These are phyloP conservation scores for Drosophila pachea DNA, from an alignment of 1,140 invertebrate species.

Conservation along the genomic window DNA sequence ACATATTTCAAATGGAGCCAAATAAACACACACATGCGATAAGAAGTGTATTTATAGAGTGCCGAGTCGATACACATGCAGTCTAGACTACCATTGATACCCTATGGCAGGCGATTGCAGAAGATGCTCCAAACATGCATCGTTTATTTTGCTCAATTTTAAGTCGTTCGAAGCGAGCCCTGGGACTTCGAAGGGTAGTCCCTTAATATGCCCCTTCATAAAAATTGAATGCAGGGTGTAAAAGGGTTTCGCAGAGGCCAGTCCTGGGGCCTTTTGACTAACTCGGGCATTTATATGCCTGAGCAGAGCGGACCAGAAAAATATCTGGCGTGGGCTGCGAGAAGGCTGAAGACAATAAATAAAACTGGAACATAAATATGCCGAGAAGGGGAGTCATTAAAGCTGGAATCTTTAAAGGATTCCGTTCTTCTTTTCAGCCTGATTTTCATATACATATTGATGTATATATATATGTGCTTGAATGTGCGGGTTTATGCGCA, in stretches of 20 bases:
- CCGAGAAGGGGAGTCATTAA: slow-evolving; percentile 70
- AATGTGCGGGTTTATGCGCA: slow-evolving; percentile 48
- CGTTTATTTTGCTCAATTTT: too few species aligned
- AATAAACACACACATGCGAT: slow-evolving; percentile 27
- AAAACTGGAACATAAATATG: slow-evolving; percentile 64
- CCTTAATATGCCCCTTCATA: neutral
- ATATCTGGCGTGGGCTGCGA: slow-evolving; percentile 10
- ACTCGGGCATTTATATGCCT: slow-evolving; percentile 62
- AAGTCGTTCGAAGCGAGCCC: neutral
- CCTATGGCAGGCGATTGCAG: neutral
- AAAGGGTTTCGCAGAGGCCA: slow-evolving; percentile 51
- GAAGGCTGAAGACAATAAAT: slow-evolving; percentile 67
- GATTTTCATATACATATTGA: slow-evolving; percentile 66
- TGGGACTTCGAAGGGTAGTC: neutral
- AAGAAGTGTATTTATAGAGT: slow-evolving; percentile 1
- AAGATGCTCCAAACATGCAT: too few species aligned
- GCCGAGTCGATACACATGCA: neutral
- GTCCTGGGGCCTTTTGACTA: slow-evolving; percentile 55
- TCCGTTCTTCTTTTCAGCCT: slow-evolving; percentile 28
- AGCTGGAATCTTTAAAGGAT: slow-evolving; percentile 33
- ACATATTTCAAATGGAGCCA: slow-evolving; percentile 60
- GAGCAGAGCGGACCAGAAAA: slow-evolving; percentile 18
- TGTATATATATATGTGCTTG: too few species aligned
- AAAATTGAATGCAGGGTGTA: neutral
- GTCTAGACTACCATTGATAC: neutral